Evolutionary conservation across 2,797 vertebrate genomes (phyloP), one percentile per base, ranked within the genome.

Genomic region (Mormyrops attenuatus): DNA sequence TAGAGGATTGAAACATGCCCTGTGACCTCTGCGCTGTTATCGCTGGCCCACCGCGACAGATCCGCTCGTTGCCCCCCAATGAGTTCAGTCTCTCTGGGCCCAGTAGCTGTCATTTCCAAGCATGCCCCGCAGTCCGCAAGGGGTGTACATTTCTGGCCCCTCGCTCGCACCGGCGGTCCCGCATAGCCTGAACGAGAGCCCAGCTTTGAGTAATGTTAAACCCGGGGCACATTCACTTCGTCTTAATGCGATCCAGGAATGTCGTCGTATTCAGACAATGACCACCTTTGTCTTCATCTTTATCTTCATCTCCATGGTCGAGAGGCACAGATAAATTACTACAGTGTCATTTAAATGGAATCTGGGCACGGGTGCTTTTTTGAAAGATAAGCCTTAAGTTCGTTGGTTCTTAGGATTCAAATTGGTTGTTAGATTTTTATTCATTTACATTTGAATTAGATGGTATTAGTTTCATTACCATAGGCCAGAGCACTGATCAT

Each of bases 161-260:
- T 13, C 11, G 1, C 84, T 34, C 26, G 0, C 11, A 52, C 44
- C 84, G 22, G 1, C 13, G 0, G 50, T 30, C 84, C 84, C 57
- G 80, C 63, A 52, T 55, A 85, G 41, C 80, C 57, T 63, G 66
- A 88, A 73, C 89, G 84, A 84, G 53, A 85, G 87, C 30, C 47
- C 26, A 22, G 8, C 30, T 86, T 57, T 89, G 87, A 49, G 88
- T 69, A 90, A 90, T 87, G 55, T 80, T 90, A 89, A 69, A 89
- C 41, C 63, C 53, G 53, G 88, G 77, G 89, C 89, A 89, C 87
- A 84, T 57, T 53, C 57, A 50, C 85, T 44, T 85, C 89, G 89
- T 73, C 90, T 69, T 88, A 80, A 85, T 84, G 57, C 73, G 85
- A 90, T 90, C 89, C 73, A 60, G 89, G 89, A 90, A 53, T 69